Evolutionary conservation across 2,113 vertebrate genomes (phyloP), one percentile per base, ranked within the genome.

Genomic region (Pteruthius melanotis): DNA sequence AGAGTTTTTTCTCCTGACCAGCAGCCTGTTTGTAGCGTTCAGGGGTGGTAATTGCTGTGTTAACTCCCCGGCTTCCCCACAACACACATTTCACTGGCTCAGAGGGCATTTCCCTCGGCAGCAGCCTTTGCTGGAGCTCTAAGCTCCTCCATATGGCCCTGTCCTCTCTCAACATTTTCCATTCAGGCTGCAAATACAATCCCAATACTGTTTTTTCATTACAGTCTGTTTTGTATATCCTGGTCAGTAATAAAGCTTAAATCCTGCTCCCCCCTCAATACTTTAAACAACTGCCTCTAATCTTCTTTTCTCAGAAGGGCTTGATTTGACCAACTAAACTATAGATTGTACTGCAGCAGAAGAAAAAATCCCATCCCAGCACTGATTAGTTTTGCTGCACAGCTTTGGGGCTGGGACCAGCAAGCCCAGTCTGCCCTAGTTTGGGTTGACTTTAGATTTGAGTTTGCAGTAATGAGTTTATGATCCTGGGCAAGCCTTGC

Each of bases 261-360:
- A 96, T 93, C 95, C 82, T 6, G 7, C 47, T 52, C 82, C 40
- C 85, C 44, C 52, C 80, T 71, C 94, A 97, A 90, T 96, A 96
- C 94, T 97, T 97, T 96, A 96, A 98, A 98, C 98, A 98, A 97
- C 96, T 95, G 94, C 91, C 89, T 97, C 94, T 99, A 98, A 98
- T 98, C 98, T 98, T 97, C 98, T 98, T 98, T 98, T 98, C 97
- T 97, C 96, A 87, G 98, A 98, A 97, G 97, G 97, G 97, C 97
- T 98, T 97, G 97, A 98, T 98, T 98, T 98, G 97, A 98, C 96
- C 96, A 95, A 96, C 83, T 86, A 92, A 93, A 87, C 91, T 92
- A 93, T 82, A 98, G 98, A 98, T 98, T 98, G 94, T 97, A 81
- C 93, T 96, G 96, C 92, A 96, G 93, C 86, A 26, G 16, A 87